Conservation (phyloP, 2,797 vertebrate species). For the Mormyrus proboscirostris region DNA sequence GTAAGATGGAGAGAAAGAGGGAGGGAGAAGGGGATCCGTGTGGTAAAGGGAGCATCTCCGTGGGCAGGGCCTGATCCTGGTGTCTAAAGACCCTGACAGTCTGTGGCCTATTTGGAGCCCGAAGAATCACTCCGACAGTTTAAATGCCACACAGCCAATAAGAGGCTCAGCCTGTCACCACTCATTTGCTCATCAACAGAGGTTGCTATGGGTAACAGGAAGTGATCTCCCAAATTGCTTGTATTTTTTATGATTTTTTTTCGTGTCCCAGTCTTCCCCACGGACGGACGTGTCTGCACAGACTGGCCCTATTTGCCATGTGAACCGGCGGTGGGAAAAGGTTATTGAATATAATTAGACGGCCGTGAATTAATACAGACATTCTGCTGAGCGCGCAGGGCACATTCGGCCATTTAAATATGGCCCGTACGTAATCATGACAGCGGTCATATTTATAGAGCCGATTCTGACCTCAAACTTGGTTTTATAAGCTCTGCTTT, state of each 20-base stretch:
- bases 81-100: constrained; percentile 32
- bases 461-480: background rate
- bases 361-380: constrained; percentile 23
- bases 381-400: background rate
- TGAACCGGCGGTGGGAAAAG: constrained; percentile 25
- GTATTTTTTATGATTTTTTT: constrained; percentile 36
- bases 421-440: background rate
- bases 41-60: constrained; percentile 27
- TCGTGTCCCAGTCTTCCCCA: background rate
- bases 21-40: background rate
- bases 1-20: background rate
- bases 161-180: constrained; percentile 52
- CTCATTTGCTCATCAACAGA: constrained; percentile 53
- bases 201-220: constrained; percentile 53
- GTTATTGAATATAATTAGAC: constrained; percentile 33
- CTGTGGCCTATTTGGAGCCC: constrained; percentile 42
- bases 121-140: constrained; percentile 49
- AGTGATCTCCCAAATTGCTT: constrained; percentile 50
- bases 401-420: background rate
- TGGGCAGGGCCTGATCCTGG: constrained; percentile 37
- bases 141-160: constrained; percentile 66
- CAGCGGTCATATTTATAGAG: background rate
- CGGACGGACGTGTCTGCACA: constrained; percentile 12
- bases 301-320: constrained; percentile 4
- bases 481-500: constrained; percentile 9